A percentile compares a stretch with the other conserved stretches of the same genome.
Conservation (phyloP, 2,888 invertebrate genomes). For the Embidobia sp. region DNA sequence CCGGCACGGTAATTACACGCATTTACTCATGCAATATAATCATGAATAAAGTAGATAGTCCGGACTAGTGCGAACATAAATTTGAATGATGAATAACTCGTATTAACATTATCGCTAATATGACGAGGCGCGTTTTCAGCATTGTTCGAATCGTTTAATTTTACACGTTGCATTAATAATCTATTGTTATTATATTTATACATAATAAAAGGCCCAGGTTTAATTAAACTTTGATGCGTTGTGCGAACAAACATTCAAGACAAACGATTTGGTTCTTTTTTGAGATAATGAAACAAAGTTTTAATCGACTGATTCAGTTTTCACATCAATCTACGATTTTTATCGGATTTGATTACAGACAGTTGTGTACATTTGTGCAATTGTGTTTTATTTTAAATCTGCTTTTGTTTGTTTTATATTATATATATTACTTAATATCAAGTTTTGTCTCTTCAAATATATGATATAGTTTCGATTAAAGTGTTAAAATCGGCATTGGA, state of each 20-base stretch:
- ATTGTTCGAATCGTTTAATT: slow-evolving; percentile 12
- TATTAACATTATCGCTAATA: slow-evolving; percentile 13
- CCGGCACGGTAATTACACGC: background rate
- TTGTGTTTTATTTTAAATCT: too few relatives aligned
- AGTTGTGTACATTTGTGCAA: too few relatives aligned
- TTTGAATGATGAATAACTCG: background rate
- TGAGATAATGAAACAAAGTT: background rate
- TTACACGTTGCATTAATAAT: background rate
- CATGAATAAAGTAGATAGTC: background rate
- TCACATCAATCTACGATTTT: slow-evolving; percentile 29
- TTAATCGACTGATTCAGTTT: background rate
- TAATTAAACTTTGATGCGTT: slow-evolving; percentile 4
- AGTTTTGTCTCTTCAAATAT: too few relatives aligned
- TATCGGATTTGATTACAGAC: slow-evolving; percentile 31
- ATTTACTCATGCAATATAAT: background rate
- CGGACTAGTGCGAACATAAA: background rate
- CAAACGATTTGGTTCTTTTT: background rate
- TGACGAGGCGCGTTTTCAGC: background rate
- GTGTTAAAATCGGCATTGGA: too few relatives aligned
- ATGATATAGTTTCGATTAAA: too few relatives aligned
- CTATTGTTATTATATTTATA: slow-evolving; percentile 5
- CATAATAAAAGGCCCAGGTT: background rate
- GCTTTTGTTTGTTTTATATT: too few relatives aligned
- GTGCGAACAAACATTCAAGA: background rate
- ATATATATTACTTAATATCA: too few relatives aligned